Conservation (phyloP, 2,888 invertebrate species). For the Metopia argyrocephala region DNA sequence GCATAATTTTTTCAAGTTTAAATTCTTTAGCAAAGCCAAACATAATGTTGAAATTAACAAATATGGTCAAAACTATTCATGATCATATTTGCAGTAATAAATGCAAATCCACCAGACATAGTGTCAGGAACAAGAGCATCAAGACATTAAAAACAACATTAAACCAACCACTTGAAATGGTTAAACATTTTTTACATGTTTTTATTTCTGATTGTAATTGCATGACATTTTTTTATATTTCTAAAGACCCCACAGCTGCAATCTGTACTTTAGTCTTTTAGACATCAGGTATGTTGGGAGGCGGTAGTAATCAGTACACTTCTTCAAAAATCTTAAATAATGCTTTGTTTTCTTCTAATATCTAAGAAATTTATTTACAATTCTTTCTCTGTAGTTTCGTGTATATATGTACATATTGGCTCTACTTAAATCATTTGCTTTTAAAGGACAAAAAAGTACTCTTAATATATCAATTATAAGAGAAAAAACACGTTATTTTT, state of each 20-base stretch:
- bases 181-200: slow-evolving; percentile 62
- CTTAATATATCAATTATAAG: too few species aligned
- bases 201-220: slow-evolving; percentile 61
- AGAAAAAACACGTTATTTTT: too few species aligned
- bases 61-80: slow-evolving; percentile 64
- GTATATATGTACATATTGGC: too few species aligned
- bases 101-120: slow-evolving; percentile 44
- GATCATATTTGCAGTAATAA: slow-evolving; percentile 62
- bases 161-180: slow-evolving; percentile 61
- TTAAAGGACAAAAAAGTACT: too few species aligned
- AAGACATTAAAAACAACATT: slow-evolving; percentile 14
- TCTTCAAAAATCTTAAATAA: too few species aligned
- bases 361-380: too few species aligned
- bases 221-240: slow-evolving; percentile 46
- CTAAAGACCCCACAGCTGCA: slow-evolving; percentile 51
- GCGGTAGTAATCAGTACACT: neutral
- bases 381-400: too few species aligned
- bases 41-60: slow-evolving; percentile 52
- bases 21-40: neutral
- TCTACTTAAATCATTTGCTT: too few species aligned
- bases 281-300: neutral
- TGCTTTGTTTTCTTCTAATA: too few species aligned
- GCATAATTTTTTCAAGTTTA: slow-evolving; percentile 13
- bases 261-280: neutral
- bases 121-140: slow-evolving; percentile 6